Percentiles rank a stretch among this genome's conserved stretches.
phyloP scores from a whole-genome alignment of 2,113 vertebrate species.

The Sigmodon hispidus region DNA sequence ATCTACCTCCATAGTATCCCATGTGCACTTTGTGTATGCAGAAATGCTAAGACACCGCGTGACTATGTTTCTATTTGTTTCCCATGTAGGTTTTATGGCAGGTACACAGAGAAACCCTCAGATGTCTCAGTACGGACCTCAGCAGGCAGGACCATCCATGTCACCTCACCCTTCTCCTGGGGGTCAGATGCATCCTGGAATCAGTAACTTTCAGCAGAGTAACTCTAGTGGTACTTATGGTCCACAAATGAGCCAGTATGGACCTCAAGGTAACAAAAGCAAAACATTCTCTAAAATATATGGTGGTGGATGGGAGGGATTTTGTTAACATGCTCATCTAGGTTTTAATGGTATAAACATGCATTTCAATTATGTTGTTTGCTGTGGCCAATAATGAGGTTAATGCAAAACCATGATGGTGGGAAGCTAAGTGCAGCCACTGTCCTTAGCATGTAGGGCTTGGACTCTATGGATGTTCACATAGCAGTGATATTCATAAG shows the following conservation, averaged over 20 bases:
- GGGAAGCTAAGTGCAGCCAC: not conserved
- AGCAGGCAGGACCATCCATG: slow-evolving; percentile 93
- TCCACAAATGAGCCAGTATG: slow-evolving; percentile 94
- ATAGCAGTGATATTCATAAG: not conserved
- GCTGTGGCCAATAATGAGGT: not conserved
- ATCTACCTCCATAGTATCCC: not conserved
- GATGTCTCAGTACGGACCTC: slow-evolving; percentile 93
- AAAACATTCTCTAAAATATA: not conserved
- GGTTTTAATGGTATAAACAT: not conserved
- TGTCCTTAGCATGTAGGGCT: not conserved
- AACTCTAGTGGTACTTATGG: slow-evolving; percentile 92
- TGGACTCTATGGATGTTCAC: not conserved
- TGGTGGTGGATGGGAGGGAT: not conserved
- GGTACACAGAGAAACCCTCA: slow-evolving; percentile 94
- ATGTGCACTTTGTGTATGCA: not conserved
- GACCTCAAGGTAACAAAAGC: slow-evolving; percentile 91
- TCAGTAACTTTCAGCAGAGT: slow-evolving; percentile 92
- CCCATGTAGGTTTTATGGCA: slow-evolving; percentile 91
- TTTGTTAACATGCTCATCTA: not conserved
- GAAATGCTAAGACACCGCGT: not conserved
- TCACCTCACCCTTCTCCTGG: slow-evolving; percentile 94
- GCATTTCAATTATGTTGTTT: not conserved
- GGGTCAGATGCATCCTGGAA: slow-evolving; percentile 92
- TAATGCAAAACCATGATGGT: not conserved
- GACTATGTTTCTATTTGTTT: slow-evolving; percentile 66